Evolutionary conservation across 1,140 invertebrate species (phyloP), one percentile per base, ranked within the genome.

Genomic region (Apis florea): DNA sequence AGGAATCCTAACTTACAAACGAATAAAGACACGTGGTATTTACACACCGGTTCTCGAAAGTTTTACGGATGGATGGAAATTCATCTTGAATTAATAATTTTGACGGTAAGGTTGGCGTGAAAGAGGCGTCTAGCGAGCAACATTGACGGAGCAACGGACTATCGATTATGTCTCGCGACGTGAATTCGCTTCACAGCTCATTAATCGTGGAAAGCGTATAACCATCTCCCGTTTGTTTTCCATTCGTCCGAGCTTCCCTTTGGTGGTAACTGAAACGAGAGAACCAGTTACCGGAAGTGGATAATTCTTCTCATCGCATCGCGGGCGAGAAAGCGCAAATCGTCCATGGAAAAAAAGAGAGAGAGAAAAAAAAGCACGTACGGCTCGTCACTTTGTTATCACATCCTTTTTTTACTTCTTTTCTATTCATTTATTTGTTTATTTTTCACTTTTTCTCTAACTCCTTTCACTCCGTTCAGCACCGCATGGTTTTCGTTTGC

Each of bases 401-500:
- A 72, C 80, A 11, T 63, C 11, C 1, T 31, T 19, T 64, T 24
- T 64, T 2, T 31, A 10, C 19, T 0, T 80, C 71, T 70, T 82
- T 86, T 84, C 76, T 71, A 87, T 88, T 75, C 82, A 85, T 87
- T 81, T 67, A 40, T 21, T 63, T 40, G 66, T 74, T 56, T 77
- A 11, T 63, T 31, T 17, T 51, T 87, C 15, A 56, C 11, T 8
- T 47, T 12, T 56, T 17, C 26, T 66, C 15, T n/a, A 17, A 53
- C 12, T 15, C 1, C 56, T 53, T 6, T 56, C 53, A 21, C n/a
- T 21, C 74, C 49, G 63, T 86, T 83, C 83, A 84, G 91, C 91
- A 92, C 91, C 88, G 92, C 92, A 91, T 91, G 91, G 85, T 91
- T 86, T 92, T 92, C 88, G 89, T 92, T 91, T 92, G 90, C 90